Base-by-base conservation (phyloP, 2,888 invertebrate genomes). In the Coenonympha glycerion region DNA sequence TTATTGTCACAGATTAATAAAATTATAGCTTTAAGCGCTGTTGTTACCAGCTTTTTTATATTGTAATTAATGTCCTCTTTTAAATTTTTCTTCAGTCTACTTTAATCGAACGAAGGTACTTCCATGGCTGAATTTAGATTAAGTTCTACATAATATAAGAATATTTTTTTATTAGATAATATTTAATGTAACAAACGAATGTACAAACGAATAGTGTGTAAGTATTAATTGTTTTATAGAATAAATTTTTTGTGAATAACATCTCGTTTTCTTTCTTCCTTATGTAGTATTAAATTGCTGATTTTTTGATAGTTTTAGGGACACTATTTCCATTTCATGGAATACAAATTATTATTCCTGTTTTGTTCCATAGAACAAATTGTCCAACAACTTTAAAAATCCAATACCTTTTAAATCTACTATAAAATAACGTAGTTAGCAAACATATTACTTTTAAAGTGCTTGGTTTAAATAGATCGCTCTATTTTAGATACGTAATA, bases 171-270 rank as follows among this genome's bases (percentile, higher is more conserved):
- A 37, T 31, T 58, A 58, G 48, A 44, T 68, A 62, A 71, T 65
- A 68, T 73, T 76, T 77, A 76, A 77, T 49, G 47, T 73, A 73
- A 72, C 67, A 63, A 69, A 61, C 60, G 73, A 76, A 62, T 85
- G 84, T 85, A 85, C 85, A 85, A 84, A 55, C 36, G 24, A 79
- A 69, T 53, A 78, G 70, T 63, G 57, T 24, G 2, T 83, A 79
- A 81, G 80, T 62, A 68, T 37, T 28, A 73, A 68, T 58, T 68
- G 36, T 73, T 76, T 78, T 39, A 75, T 78, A 75, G 40, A 76
- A 71, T 76, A 77, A 62, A 58, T 64, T 70, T 72, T 84, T 72
- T 84, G 79, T 84, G 81, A 76, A 82, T 83, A 82, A 71, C 15
- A 5, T 15, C 6, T 9, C 2, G 1, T 39, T 15, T 39, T 15